These are phyloP conservation scores for Hoplostethus atlanticus DNA, from an alignment of 2,797 vertebrate species.

Conservation along the genomic window DNA sequence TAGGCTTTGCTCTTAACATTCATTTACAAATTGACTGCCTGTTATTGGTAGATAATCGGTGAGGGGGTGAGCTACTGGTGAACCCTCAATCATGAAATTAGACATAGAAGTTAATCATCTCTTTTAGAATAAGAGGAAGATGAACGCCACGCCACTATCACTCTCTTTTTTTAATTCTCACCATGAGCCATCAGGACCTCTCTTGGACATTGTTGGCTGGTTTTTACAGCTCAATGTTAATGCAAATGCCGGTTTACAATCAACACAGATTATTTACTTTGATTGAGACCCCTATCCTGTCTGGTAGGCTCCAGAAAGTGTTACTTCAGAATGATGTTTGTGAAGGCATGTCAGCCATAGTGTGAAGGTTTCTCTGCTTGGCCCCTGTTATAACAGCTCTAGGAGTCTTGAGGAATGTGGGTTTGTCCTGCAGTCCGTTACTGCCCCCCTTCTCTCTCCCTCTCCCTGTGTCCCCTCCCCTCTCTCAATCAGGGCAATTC, in stretches of 20 bases:
- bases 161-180: background rate
- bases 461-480: conserved; percentile 86
- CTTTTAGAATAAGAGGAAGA: background rate
- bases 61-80: background rate
- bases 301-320: conserved; percentile 23
- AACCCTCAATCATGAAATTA: background rate
- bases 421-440: conserved; percentile 84
- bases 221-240: conserved; percentile 28
- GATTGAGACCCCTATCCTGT: conserved; percentile 39
- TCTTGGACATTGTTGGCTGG: background rate
- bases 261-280: conserved; percentile 15
- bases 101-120: background rate
- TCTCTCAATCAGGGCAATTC: conserved; percentile 87
- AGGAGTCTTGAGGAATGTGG: conserved; percentile 86
- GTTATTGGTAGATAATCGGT: background rate
- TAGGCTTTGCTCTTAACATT: conserved; percentile 4
- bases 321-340: conserved; percentile 45
- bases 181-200: background rate
- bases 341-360: conserved; percentile 57
- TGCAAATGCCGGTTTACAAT: conserved; percentile 26
- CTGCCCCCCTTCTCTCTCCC: conserved; percentile 74
- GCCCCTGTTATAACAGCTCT: conserved; percentile 76
- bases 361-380: conserved; percentile 63
- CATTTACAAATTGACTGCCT: conserved; percentile 8
- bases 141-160: no score